A percentile compares a stretch with the other conserved stretches of the same genome.
phyloP scores from a whole-genome alignment of 2,888 invertebrate species.

The Cyclophora punctaria region DNA sequence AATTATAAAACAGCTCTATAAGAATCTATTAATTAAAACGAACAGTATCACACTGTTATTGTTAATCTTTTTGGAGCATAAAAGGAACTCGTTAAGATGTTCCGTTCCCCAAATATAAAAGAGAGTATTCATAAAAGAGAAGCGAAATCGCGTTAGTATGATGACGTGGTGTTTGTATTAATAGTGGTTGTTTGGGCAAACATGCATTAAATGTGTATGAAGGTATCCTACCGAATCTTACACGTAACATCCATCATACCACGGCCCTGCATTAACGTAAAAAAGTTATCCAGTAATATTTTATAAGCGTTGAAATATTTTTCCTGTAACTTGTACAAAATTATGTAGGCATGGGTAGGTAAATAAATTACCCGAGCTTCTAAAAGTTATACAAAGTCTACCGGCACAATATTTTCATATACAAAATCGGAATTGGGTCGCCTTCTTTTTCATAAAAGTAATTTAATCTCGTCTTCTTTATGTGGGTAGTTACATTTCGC shows the following conservation, averaged over 20 bases:
- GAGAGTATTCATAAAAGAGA: constrained; percentile 39
- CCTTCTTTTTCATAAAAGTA: constrained; percentile 50
- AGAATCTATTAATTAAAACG: constrained; percentile 31
- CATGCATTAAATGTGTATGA: constrained; percentile 4
- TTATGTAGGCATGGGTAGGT: constrained; percentile 20
- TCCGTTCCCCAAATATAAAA: constrained; percentile 43
- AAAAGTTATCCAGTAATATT: constrained; percentile 17
- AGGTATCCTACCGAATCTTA: constrained; percentile 1
- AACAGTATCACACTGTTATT: constrained; percentile 47
- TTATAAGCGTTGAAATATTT: constrained; percentile 13
- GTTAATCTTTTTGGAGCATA: constrained; percentile 41
- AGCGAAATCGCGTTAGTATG: constrained; percentile 39
- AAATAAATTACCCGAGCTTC: constrained; percentile 25
- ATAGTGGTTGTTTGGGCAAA: constrained; percentile 25
- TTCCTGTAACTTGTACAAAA: constrained; percentile 17
- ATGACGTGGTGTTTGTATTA: constrained; percentile 36
- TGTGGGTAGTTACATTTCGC: constrained; percentile 41
- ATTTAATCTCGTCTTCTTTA: constrained; percentile 59
- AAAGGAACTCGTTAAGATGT: constrained; percentile 56
- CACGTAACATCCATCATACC: constrained; percentile 14
- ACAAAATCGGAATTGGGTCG: constrained; percentile 31
- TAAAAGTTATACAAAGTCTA: constrained; percentile 28
- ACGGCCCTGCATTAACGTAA: constrained; percentile 14
- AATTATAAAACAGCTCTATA: constrained; percentile 18
- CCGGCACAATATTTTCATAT: constrained; percentile 26